Percentiles rank a stretch among this genome's conserved stretches.
phyloP scores from a whole-genome alignment of 2,888 invertebrate species.

The Phyllotreta cruciferae region DNA sequence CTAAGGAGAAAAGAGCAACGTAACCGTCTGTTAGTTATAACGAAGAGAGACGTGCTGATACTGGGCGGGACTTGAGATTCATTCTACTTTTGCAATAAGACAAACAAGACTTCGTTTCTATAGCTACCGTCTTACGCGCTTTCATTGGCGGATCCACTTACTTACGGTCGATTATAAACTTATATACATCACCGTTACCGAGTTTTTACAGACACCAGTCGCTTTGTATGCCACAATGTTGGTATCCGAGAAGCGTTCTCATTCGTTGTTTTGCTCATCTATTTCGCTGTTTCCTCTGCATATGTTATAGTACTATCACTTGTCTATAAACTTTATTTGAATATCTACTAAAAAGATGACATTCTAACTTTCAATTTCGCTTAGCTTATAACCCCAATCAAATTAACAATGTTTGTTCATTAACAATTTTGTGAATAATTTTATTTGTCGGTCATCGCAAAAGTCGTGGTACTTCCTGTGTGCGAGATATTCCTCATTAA shows the following conservation, averaged over 20 bases:
- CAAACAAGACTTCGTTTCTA: slow-evolving; percentile 59
- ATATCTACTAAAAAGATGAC: too few species aligned
- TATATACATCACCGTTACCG: slow-evolving; percentile 42
- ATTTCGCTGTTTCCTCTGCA: too few species aligned
- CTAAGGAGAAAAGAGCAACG: slow-evolving; percentile 46
- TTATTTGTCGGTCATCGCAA: too few species aligned
- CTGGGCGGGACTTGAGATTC: slow-evolving; percentile 59
- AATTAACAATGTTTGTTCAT: too few species aligned
- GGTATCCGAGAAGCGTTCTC: slow-evolving; percentile 30
- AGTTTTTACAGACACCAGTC: slow-evolving; percentile 38
- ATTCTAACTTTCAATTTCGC: too few species aligned
- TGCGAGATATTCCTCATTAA: too few species aligned
- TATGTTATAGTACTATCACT: too few species aligned
- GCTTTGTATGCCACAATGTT: slow-evolving; percentile 33
- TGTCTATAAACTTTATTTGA: too few species aligned
- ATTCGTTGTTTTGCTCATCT: slow-evolving; percentile 20
- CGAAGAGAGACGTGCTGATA: slow-evolving; percentile 58
- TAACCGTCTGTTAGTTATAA: slow-evolving; percentile 46
- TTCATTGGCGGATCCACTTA: slow-evolving; percentile 57
- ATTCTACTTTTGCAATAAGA: slow-evolving; percentile 60
- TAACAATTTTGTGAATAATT: too few species aligned
- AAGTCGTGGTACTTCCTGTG: too few species aligned
- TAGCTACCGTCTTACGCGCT: slow-evolving; percentile 61
- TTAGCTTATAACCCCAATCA: too few species aligned
- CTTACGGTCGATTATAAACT: slow-evolving; percentile 54